Conservation (phyloP, 2,797 vertebrate genomes). For the Echiichthys vipera region DNA sequence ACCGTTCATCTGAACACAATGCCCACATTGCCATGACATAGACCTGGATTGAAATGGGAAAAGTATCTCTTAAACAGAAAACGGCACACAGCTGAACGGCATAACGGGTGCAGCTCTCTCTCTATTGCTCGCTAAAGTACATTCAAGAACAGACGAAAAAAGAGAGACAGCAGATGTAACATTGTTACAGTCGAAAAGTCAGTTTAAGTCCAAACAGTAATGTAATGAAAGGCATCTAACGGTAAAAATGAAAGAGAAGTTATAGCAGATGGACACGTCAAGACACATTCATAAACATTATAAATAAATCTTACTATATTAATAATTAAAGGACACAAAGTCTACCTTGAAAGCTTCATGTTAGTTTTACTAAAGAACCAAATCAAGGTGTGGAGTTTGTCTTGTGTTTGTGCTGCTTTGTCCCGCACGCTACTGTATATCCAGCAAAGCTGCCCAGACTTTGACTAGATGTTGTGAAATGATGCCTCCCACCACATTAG, state of each 20-base stretch:
- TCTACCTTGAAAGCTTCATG: conserved; percentile 10
- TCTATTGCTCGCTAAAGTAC: too few species aligned
- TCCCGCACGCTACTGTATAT: background rate
- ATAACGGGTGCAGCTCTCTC: too few species aligned
- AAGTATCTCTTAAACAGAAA: too few species aligned
- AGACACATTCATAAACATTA: conserved; percentile 38
- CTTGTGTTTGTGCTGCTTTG: conserved; percentile 11
- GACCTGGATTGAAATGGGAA: too few species aligned
- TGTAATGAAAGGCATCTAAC: background rate
- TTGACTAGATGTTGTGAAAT: conserved; percentile 47
- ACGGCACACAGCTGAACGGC: too few species aligned
- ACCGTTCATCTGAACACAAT: too few species aligned
- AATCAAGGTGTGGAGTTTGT: conserved; percentile 21
- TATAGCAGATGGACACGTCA: conserved; percentile 4
- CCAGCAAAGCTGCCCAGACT: conserved; percentile 36
- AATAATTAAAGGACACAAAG: conserved; percentile 26
- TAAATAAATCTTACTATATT: conserved; percentile 37
- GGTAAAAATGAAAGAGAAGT: conserved; percentile 4
- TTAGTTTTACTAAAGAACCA: conserved; percentile 3
- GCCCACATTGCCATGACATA: too few species aligned
- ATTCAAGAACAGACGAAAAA: too few species aligned
- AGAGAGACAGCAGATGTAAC: too few species aligned
- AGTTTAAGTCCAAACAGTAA: background rate
- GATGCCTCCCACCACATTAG: conserved; percentile 45
- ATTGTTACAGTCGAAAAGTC: background rate